A percentile compares a stretch with the other conserved stretches of the same genome.
Conservation (phyloP, 1,140 invertebrate genomes). For the Metopolophium dirhodum region DNA sequence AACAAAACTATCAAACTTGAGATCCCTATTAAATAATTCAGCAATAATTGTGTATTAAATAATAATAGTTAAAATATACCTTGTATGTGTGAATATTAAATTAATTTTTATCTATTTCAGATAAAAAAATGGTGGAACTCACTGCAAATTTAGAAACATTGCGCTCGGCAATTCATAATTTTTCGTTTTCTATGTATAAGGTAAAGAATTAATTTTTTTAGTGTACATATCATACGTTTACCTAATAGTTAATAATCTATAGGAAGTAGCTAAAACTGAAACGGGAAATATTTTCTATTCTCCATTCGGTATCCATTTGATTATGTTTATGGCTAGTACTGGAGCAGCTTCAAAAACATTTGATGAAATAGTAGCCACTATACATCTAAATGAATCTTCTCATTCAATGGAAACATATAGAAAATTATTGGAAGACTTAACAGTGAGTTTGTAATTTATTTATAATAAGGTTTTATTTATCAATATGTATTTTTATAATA, state of each 20-base stretch:
- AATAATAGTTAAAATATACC: no score
- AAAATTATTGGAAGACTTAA: constrained; percentile 13
- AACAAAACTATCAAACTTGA: no score
- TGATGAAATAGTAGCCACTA: constrained; percentile 64
- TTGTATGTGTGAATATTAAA: no score
- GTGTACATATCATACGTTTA: no score
- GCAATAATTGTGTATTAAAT: no score
- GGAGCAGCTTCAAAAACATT: constrained; percentile 68
- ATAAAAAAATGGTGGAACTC: background rate
- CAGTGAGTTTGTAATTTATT: background rate
- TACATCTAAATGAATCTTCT: constrained; percentile 31
- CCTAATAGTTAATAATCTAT: background rate
- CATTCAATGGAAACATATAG: background rate
- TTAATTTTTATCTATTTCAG: constrained; percentile 11
- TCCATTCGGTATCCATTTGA: constrained; percentile 62
- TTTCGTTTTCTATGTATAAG: constrained; percentile 27
- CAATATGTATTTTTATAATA: no score
- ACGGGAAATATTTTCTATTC: constrained; percentile 60
- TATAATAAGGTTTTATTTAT: no score
- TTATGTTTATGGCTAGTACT: constrained; percentile 66
- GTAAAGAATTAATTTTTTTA: background rate
- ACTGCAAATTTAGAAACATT: constrained; percentile 1
- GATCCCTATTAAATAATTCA: no score
- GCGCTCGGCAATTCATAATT: background rate
- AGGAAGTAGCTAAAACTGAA: constrained; percentile 43